Percentiles rank a stretch among this genome's conserved stretches.
Conservation (phyloP, 2,113 vertebrate species). For the Tyrannus savana region DNA sequence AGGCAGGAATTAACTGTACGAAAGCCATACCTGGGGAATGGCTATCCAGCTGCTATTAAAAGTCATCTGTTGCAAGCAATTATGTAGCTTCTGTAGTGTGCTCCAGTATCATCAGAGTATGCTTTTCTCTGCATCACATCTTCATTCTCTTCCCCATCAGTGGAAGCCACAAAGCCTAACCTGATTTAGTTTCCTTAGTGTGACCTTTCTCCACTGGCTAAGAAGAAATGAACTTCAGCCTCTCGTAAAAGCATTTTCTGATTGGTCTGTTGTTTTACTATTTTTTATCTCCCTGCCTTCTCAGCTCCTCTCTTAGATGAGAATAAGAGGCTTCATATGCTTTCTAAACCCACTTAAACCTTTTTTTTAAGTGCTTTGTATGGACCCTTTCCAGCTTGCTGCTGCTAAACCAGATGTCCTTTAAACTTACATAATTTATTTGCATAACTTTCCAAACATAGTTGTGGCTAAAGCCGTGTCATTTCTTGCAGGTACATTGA, state of each 20-base stretch:
- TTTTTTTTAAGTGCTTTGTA: background rate
- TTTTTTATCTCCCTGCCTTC: background rate
- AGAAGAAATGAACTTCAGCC: background rate
- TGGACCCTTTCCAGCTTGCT: background rate
- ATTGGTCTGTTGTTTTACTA: background rate
- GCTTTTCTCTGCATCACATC: background rate
- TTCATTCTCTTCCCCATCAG: background rate
- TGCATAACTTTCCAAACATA: background rate
- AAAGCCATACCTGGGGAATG: background rate
- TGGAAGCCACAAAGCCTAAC: background rate
- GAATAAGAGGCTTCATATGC: background rate
- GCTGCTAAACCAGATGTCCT: background rate
- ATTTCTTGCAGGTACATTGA: background rate
- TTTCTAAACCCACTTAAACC: background rate
- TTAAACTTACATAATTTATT: background rate
- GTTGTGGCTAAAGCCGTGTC: background rate
- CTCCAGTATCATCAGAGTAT: background rate
- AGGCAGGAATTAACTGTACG: background rate
- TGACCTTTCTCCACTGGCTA: background rate
- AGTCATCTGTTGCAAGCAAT: background rate
- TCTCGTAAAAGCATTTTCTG: background rate
- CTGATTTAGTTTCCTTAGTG: background rate
- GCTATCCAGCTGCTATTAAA: background rate
- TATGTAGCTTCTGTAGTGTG: background rate
- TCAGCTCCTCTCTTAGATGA: background rate